Percentiles rank a stretch among this genome's conserved stretches.
Evolutionary conservation across 2,888 invertebrate species (phyloP).

Genomic region (Troilus luridus): DNA sequence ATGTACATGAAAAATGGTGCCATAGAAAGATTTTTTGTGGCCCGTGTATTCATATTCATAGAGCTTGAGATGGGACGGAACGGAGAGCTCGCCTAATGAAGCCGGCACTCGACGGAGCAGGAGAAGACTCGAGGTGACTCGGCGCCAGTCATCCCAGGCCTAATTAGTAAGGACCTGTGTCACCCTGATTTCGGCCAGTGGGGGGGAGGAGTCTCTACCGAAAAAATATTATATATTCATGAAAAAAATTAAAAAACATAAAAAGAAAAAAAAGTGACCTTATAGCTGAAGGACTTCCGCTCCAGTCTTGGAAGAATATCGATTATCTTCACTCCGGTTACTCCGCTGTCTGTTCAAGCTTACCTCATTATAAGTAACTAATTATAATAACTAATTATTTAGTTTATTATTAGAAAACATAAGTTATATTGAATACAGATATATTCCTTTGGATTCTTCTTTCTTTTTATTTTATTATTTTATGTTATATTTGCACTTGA

Average conservation of each 20-base stretch:
- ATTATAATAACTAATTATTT: too few species aligned
- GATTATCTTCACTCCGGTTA: background rate
- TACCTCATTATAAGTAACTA: too few species aligned
- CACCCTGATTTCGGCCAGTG: background rate
- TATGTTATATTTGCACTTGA: too few species aligned
- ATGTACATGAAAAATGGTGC: background rate
- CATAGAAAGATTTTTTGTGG: background rate
- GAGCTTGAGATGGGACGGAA: background rate
- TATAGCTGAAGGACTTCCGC: slow-evolving; percentile 7
- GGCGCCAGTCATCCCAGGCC: background rate
- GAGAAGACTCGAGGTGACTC: background rate
- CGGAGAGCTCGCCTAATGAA: background rate
- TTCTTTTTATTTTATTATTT: too few species aligned
- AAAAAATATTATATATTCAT: background rate
- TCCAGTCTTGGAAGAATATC: background rate
- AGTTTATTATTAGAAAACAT: too few species aligned
- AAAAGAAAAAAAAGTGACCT: background rate
- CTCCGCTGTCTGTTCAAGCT: background rate
- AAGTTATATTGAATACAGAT: too few species aligned
- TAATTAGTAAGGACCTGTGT: slow-evolving; percentile 30
- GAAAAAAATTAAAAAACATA: background rate
- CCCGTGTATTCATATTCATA: background rate
- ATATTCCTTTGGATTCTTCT: too few species aligned
- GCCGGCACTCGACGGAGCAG: slow-evolving; percentile 9
- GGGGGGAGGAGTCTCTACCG: too few species aligned